Base-by-base conservation (phyloP, 2,888 invertebrate species). In the Melipona bicolor region DNA sequence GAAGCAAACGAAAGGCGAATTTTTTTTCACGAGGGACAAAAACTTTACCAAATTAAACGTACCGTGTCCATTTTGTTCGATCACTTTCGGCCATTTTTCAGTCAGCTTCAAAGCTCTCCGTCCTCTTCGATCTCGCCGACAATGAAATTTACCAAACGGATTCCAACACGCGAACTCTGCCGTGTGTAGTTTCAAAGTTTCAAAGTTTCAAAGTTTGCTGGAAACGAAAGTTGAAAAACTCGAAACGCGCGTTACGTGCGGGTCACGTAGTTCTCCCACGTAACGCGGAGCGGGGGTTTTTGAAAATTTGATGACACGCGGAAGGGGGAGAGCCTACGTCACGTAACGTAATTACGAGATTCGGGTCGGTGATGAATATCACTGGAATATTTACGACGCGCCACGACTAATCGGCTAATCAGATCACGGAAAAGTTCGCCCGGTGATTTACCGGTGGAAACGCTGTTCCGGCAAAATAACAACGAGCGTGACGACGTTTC, bases 311-410 rank as follows among this genome's bases (percentile, higher is more conserved):
- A 59, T 50, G 56, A 11, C 49, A 65, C 76, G 49, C 24, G 59
- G 59, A 32, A 32, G 2, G 43, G 56, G 56, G 43, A 32, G 54
- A 72, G 64, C n/a, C 52, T 54, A 36, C 74, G 76, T 62, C 70
- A 17, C 62, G 68, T 69, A 62, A 76, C 32, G 32, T 76, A 69
- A 79, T 79, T 79, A 77, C 56, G 79, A 69, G 62, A 79, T 79
- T 76, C 32, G 69, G 77, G 79, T 79, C 76, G 78, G 67, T 67
- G 61, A 43, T 79, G 78, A 67, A 68, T 79, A 61, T 74, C 67
- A 67, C 52, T 68, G 78, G 24, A 43, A 79, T 65, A 79, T 74
- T 79, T 79, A 79, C 49, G 67, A 74, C n/a, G 27, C 65, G 50
- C 67, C 59, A 43, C 27, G 77, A 71, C 62, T 32, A 32, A 32